Conservation (phyloP, 2,888 invertebrate genomes). For the Galeruca laticollis region DNA sequence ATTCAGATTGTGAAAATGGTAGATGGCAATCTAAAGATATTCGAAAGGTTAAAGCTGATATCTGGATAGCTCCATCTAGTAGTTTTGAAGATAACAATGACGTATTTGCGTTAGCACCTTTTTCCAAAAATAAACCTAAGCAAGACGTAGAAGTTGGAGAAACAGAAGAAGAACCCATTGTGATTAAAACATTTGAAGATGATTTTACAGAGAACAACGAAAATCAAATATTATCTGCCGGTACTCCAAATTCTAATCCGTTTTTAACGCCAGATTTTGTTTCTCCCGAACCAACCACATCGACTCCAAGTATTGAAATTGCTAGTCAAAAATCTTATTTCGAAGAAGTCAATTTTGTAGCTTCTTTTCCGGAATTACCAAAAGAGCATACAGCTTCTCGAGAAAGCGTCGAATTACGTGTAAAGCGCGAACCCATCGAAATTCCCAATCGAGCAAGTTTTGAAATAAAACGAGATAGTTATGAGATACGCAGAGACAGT, state of each 20-base stretch:
- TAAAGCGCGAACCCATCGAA: constrained; percentile 15
- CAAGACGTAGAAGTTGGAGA: constrained; percentile 28
- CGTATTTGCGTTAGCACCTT: constrained; percentile 80
- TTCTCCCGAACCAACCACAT: constrained; percentile 15
- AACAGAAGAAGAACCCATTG: constrained; percentile 4
- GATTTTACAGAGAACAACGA: constrained; percentile 24
- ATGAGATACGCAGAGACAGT: constrained; percentile 32
- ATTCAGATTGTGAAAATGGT: constrained; percentile 70
- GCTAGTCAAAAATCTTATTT: constrained; percentile 40
- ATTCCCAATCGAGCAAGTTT: constrained; percentile 25
- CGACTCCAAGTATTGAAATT: constrained; percentile 48
- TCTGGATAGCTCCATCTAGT: constrained; percentile 63
- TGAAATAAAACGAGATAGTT: constrained; percentile 16
- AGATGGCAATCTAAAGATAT: constrained; percentile 40
- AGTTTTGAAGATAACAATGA: constrained; percentile 69
- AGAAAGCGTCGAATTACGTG: constrained; percentile 24
- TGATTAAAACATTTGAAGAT: constrained; percentile 26
- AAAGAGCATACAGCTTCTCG: constrained; percentile 16
- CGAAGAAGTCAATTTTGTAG: constrained; percentile 53
- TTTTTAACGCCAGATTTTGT: constrained; percentile 56
- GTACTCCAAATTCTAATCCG: constrained; percentile 58
- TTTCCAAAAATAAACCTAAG: constrained; percentile 62
- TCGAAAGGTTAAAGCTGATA: constrained; percentile 55
- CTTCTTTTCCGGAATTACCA: constrained; percentile 20
- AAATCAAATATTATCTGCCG: constrained; percentile 27